A percentile compares a stretch with the other conserved stretches of the same genome.
phyloP scores from a whole-genome alignment of 2,113 vertebrate species.

The Ceyx melanurus region DNA sequence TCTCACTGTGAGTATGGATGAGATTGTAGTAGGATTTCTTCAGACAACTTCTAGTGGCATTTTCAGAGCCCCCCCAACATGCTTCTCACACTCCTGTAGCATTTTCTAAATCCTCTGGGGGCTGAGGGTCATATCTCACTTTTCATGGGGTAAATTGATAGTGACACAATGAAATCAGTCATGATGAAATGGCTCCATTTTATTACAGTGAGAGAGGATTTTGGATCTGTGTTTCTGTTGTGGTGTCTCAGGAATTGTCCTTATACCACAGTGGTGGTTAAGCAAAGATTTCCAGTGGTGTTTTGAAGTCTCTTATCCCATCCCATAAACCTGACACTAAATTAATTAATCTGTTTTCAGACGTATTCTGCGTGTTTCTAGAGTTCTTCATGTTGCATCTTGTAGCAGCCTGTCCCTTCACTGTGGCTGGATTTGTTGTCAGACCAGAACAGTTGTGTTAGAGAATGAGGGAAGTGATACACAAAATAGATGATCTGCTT shows the following conservation, averaged over 20 bases:
- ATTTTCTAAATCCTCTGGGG: neutral
- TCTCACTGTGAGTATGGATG: neutral
- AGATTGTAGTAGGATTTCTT: neutral
- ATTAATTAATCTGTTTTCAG: neutral
- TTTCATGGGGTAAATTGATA: slow-evolving; percentile 32
- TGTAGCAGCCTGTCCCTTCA: neutral
- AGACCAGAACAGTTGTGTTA: neutral
- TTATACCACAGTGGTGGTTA: neutral
- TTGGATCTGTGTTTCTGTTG: neutral
- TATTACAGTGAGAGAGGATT: neutral
- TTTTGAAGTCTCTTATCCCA: neutral
- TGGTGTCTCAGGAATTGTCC: neutral
- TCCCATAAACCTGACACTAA: neutral
- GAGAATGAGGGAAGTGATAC: neutral
- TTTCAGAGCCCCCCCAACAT: neutral
- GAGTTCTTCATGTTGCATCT: neutral
- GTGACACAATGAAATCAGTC: slow-evolving; percentile 40
- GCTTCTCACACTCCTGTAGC: neutral
- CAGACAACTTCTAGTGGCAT: neutral
- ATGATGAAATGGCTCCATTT: slow-evolving; percentile 32
- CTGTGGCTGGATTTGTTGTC: neutral
- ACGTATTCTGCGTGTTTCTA: neutral
- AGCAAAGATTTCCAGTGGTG: neutral
- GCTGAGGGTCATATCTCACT: neutral
- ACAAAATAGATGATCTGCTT: neutral